Evolutionary conservation across 2,113 vertebrate genomes (phyloP), one percentile per base, ranked within the genome.

Genomic region (Apodemus speciosus): DNA sequence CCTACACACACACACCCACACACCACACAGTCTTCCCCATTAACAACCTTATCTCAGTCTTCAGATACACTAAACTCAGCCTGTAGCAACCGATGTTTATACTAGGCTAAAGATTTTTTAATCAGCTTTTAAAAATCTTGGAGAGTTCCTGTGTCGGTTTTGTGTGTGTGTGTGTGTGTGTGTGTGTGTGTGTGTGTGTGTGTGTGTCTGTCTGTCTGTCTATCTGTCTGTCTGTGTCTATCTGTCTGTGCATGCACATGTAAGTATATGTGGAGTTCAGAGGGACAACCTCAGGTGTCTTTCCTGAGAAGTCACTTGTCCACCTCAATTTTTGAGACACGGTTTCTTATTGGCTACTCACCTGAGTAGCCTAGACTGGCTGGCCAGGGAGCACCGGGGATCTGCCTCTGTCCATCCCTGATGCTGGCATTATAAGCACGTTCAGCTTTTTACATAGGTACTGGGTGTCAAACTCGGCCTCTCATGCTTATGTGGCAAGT

Each of bases 11-110:
- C 73, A 76, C 43, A 75, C 40, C 83, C 64, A 49, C 56, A 62
- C 60, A 71, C 30, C 30, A 81, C 72, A 56, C 9, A 20, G 30
- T 80, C n/a, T 79, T 79, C 56, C 68, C 60, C 93, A 79, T 79
- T 30, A 72, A 87, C 56, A 85, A 75, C 81, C 90, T 95, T 92
- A 93, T 96, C 94, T 92, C 72, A 89, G 56, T 94, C 86, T 95
- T 94, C 86, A 95, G 27, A 95, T 92, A 60, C 35, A 84, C 86
- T 49, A 83, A 83, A 71, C 92, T 89, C 60, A 90, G 89, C 93
- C 93, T 87, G 79, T 5, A 90, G 94, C 85, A 80, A 85, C 56
- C 23, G 60, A 84, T 53, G 51, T 87, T 92, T 86, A 56, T 85
- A 95, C 35, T 13, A 60, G 60, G 85, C 75, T 92, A 91, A 92